Percentiles rank a stretch among this genome's conserved stretches.
These are phyloP conservation scores for Epinotia nisella DNA, from an alignment of 2,888 invertebrate species.

Conservation along the genomic window DNA sequence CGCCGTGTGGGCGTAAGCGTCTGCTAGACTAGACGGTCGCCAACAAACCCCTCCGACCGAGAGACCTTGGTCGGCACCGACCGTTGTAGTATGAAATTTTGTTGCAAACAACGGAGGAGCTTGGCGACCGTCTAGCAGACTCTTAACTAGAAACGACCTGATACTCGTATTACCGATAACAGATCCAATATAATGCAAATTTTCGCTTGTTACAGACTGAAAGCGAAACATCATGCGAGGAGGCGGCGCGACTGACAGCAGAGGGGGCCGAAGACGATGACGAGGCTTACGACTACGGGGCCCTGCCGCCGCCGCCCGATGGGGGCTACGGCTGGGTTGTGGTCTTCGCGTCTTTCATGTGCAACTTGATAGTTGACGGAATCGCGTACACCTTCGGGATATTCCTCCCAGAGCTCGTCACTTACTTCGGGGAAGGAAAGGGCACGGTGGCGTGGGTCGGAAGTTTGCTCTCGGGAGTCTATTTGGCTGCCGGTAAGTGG, in stretches of 20 bases:
- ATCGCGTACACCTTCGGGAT: constrained; percentile 99
- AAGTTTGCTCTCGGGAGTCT: constrained; percentile 97
- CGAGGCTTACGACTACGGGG: constrained; percentile 88
- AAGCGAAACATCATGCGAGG: constrained; percentile 94
- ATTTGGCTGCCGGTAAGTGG: constrained; percentile 93
- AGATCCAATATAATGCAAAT: background rate
- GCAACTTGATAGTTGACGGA: constrained; percentile 99
- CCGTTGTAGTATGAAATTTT: too few species aligned
- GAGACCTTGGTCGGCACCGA: too few species aligned
- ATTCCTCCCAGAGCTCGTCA: constrained; percentile 92
- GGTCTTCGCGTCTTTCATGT: constrained; percentile 98
- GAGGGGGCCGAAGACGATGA: constrained; percentile 86
- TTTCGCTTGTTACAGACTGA: constrained; percentile 88
- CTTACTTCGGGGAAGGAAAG: constrained; percentile 92
- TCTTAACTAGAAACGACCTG: too few species aligned
- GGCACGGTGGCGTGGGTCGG: constrained; percentile 97
- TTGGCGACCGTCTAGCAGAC: too few species aligned
- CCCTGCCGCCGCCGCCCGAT: constrained; percentile 94
- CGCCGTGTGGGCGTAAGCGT: background rate
- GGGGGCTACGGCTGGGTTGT: constrained; percentile 97
- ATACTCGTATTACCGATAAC: too few species aligned
- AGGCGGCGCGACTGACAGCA: constrained; percentile 91
- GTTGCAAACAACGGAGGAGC: too few species aligned
- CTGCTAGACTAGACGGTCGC: too few species aligned
- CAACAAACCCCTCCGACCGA: too few species aligned